Evolutionary conservation across 2,797 vertebrate genomes (phyloP).

Genomic region (Cichlasoma orientale): DNA sequence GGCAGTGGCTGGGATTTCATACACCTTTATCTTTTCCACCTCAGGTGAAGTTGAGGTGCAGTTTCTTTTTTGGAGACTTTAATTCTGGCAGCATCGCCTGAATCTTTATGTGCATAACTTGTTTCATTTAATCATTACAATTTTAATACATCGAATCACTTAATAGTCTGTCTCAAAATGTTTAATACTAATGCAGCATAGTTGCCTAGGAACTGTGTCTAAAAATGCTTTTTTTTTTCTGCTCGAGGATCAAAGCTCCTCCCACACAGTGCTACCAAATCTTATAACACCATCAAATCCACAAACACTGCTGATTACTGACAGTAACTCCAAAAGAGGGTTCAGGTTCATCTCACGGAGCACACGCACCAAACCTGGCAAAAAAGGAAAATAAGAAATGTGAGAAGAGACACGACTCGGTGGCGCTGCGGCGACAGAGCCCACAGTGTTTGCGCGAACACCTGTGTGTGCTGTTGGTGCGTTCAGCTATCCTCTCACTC

Average conservation of each 20-base stretch:
- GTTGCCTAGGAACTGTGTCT: slow-evolving; percentile 3
- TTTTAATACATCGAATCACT: not conserved
- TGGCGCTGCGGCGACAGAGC: slow-evolving; percentile 1
- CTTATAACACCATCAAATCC: not conserved
- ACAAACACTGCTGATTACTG: not conserved
- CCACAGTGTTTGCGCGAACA: slow-evolving; percentile 33
- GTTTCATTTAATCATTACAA: not conserved
- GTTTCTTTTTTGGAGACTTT: not conserved
- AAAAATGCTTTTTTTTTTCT: not conserved
- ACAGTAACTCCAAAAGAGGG: not conserved
- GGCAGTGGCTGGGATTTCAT: not conserved
- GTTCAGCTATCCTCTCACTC: slow-evolving; percentile 34
- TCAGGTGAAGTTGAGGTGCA: accelerated
- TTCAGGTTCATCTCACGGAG: not conserved
- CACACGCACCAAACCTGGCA: not conserved
- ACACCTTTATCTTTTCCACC: not conserved
- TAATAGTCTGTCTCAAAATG: not conserved
- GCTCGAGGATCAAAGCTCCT: not conserved
- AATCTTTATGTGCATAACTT: not conserved
- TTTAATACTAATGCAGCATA: not conserved
- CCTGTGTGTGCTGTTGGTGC: slow-evolving; percentile 18
- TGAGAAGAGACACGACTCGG: not conserved
- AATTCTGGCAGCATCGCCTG: not conserved
- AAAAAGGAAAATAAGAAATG: not conserved
- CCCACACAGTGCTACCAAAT: not conserved